phyloP scores from a whole-genome alignment of 2,888 invertebrate species.

The Trachelus stipa region DNA sequence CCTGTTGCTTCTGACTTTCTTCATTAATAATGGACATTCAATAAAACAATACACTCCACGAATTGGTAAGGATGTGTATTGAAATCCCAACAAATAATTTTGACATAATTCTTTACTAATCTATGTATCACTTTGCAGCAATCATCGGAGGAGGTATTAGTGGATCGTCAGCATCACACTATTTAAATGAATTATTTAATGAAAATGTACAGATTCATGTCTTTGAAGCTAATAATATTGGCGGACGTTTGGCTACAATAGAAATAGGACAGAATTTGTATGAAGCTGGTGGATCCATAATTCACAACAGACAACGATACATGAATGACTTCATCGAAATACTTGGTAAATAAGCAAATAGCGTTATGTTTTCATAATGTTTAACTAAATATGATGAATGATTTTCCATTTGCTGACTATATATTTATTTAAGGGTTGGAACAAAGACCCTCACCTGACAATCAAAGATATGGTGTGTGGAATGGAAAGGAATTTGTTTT shows the following conservation, averaged over 20 bases:
- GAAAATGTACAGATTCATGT: constrained; percentile 68
- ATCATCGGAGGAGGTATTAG: constrained; percentile 75
- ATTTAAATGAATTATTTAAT: constrained; percentile 66
- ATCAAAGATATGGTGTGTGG: constrained; percentile 65
- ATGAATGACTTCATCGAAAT: constrained; percentile 70
- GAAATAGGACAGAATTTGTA: constrained; percentile 67
- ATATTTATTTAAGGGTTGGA: constrained; percentile 53
- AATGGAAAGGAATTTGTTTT: constrained; percentile 70
- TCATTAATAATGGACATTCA: no score
- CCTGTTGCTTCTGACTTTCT: no score
- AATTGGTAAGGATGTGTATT: not conserved
- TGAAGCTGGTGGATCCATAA: constrained; percentile 73
- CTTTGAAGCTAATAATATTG: constrained; percentile 70
- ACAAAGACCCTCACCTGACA: constrained; percentile 36
- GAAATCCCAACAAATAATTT: not conserved
- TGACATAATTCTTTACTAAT: constrained; percentile 10
- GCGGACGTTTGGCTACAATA: constrained; percentile 71
- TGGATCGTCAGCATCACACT: constrained; percentile 72
- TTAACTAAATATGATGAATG: not conserved
- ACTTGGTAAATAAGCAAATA: constrained; percentile 63
- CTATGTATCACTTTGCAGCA: constrained; percentile 61
- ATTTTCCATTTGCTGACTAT: not conserved
- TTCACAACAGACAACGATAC: constrained; percentile 72
- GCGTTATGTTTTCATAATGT: not conserved
- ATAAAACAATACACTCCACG: not conserved